phyloP scores from a whole-genome alignment of 2,888 invertebrate genomes.

The Meiosimyza platycephala region DNA sequence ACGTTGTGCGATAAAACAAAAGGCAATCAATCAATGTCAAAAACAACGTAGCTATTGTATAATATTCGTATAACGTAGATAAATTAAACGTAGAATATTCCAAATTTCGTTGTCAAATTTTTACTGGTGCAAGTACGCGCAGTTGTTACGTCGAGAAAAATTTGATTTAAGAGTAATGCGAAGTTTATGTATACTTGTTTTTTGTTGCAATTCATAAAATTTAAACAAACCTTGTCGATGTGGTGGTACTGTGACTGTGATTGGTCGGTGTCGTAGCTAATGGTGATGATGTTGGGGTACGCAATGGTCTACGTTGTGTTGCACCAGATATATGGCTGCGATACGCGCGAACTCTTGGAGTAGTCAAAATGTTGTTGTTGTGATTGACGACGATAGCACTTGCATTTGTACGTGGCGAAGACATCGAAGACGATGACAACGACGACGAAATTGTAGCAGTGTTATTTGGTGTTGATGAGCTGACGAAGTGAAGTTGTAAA shows the following conservation, averaged over 20 bases:
- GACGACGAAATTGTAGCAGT: constrained; percentile 7
- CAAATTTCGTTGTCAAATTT: too few relatives aligned
- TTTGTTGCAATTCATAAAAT: constrained; percentile 29
- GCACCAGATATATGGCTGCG: constrained; percentile 53
- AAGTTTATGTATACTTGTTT: constrained; percentile 13
- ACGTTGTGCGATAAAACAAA: too few relatives aligned
- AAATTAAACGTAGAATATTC: too few relatives aligned
- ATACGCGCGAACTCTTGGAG: constrained; percentile 56
- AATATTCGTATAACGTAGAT: too few relatives aligned
- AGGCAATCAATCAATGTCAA: too few relatives aligned
- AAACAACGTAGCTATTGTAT: too few relatives aligned
- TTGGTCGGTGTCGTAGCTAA: constrained; percentile 59
- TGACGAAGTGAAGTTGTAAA: constrained; percentile 43
- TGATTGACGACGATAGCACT: constrained; percentile 44
- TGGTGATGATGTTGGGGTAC: constrained; percentile 66
- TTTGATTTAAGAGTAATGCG: not conserved
- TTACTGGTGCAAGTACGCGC: too few relatives aligned
- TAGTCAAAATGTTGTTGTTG: constrained; percentile 51
- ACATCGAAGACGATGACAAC: constrained; percentile 16
- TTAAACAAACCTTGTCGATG: constrained; percentile 66
- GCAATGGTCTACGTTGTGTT: constrained; percentile 64
- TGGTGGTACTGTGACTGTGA: constrained; percentile 59
- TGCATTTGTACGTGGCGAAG: constrained; percentile 36
- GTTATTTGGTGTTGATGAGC: constrained; percentile 40
- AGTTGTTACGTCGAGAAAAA: not conserved